These are phyloP conservation scores for Nasonia longicornis DNA, from an alignment of 1,140 invertebrate species.

Conservation along the genomic window DNA sequence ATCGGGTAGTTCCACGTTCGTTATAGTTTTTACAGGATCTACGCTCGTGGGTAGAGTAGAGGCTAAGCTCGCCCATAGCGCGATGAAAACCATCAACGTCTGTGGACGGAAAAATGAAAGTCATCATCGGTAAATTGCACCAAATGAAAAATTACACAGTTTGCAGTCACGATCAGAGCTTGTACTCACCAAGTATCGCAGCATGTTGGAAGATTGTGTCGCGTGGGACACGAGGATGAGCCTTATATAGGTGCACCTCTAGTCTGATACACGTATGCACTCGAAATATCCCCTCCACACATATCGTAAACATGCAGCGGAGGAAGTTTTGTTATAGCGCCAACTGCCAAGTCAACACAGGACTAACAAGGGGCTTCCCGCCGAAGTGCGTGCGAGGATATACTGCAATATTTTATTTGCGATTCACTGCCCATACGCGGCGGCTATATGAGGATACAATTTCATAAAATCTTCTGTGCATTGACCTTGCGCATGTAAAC, in stretches of 20 bases:
- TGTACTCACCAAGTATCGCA: conserved; percentile 26
- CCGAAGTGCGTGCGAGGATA: neutral
- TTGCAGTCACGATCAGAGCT: no score
- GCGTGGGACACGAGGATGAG: neutral
- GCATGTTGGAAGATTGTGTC: conserved; percentile 11
- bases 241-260: conserved; percentile 10
- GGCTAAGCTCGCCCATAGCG: neutral
- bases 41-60: neutral
- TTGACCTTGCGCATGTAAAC: no score
- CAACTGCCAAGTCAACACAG: neutral
- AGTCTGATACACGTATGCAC: neutral
- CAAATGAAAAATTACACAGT: neutral
- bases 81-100: neutral
- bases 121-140: neutral
- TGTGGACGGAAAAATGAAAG: neutral
- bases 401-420: neutral
- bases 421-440: no score
- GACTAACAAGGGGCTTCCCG: neutral
- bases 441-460: no score
- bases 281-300: neutral
- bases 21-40: neutral
- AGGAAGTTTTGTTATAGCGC: neutral
- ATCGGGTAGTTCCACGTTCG: neutral
- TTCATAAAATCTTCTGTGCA: no score
- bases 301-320: neutral